Evolutionary conservation across 2,113 vertebrate genomes (phyloP).

Genomic region (Megaceryle torquata): DNA sequence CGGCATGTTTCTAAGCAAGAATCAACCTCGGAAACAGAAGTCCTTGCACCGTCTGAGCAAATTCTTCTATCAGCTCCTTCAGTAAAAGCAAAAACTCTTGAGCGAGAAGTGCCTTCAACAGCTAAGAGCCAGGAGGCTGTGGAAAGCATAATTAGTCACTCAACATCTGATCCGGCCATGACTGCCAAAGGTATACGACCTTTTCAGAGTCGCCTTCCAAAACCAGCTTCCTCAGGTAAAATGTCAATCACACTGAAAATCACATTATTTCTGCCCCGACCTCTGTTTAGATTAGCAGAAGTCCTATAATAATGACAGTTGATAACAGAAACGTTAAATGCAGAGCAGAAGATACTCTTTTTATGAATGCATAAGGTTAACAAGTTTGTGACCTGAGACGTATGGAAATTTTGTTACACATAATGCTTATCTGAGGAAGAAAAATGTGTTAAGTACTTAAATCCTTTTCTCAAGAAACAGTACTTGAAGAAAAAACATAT

Average conservation of each 20-base stretch:
- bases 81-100: slow-evolving; percentile 77
- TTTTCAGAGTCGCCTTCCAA: slow-evolving; percentile 79
- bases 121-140: slow-evolving; percentile 60
- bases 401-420: slow-evolving; percentile 15
- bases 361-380: slow-evolving; percentile 27
- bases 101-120: slow-evolving; percentile 84
- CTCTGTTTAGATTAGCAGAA: slow-evolving; percentile 46
- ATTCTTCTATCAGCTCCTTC: slow-evolving; percentile 50
- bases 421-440: slow-evolving; percentile 27
- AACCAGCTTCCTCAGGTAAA: slow-evolving; percentile 82
- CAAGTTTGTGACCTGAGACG: slow-evolving; percentile 26
- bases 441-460: background rate
- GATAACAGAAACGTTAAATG: slow-evolving; percentile 45
- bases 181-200: slow-evolving; percentile 58
- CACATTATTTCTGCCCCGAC: background rate
- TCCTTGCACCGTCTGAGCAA: slow-evolving; percentile 44
- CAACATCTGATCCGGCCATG: slow-evolving; percentile 79
- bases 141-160: slow-evolving; percentile 75
- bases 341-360: background rate
- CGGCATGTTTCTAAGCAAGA: slow-evolving; percentile 79
- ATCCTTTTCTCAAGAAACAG: slow-evolving; percentile 4
- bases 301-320: background rate
- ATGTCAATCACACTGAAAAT: slow-evolving; percentile 48
- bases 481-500: background rate
- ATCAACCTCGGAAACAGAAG: slow-evolving; percentile 60